phyloP scores from a whole-genome alignment of 2,888 invertebrate genomes.

The Cheilosia scutellata region DNA sequence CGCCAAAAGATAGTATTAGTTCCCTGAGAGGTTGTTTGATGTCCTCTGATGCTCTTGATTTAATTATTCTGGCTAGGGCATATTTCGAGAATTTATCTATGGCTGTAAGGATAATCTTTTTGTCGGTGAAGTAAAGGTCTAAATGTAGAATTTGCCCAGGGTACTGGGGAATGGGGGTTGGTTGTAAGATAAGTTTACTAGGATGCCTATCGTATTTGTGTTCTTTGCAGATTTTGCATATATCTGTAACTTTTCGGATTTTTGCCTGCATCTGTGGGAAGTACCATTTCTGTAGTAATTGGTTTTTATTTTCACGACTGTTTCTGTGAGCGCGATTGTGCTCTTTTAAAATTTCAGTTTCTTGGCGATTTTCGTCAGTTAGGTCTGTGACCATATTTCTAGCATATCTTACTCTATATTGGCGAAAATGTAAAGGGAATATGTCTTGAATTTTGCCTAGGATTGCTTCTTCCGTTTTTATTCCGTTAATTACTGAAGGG shows the following conservation, averaged over 20 bases:
- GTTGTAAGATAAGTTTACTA: neutral
- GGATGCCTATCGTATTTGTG: too few relatives aligned
- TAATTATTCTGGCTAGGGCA: slow-evolving; percentile 22
- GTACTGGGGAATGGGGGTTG: slow-evolving; percentile 18
- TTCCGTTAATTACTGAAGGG: too few relatives aligned
- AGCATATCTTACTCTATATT: slow-evolving; percentile 2
- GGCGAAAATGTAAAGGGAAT: slow-evolving; percentile 18
- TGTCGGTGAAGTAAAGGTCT: slow-evolving; percentile 25
- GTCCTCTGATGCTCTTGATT: slow-evolving; percentile 38
- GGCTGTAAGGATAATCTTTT: slow-evolving; percentile 19
- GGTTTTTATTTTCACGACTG: too few relatives aligned
- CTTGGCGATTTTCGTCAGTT: too few relatives aligned
- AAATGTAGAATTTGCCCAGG: slow-evolving; percentile 31
- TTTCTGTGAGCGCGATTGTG: too few relatives aligned
- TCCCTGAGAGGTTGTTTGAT: slow-evolving; percentile 29
- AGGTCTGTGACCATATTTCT: neutral
- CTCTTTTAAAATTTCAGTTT: too few relatives aligned
- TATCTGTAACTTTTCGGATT: too few relatives aligned
- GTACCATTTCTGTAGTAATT: too few relatives aligned
- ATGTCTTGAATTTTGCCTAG: slow-evolving; percentile 22
- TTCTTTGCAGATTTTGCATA: too few relatives aligned
- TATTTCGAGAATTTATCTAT: slow-evolving; percentile 59
- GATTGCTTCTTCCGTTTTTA: too few relatives aligned
- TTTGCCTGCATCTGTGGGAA: too few relatives aligned
- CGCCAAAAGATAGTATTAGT: slow-evolving; percentile 27